Base-by-base conservation (phyloP, 1,140 invertebrate genomes). In the Centruroides sculpturatus region DNA sequence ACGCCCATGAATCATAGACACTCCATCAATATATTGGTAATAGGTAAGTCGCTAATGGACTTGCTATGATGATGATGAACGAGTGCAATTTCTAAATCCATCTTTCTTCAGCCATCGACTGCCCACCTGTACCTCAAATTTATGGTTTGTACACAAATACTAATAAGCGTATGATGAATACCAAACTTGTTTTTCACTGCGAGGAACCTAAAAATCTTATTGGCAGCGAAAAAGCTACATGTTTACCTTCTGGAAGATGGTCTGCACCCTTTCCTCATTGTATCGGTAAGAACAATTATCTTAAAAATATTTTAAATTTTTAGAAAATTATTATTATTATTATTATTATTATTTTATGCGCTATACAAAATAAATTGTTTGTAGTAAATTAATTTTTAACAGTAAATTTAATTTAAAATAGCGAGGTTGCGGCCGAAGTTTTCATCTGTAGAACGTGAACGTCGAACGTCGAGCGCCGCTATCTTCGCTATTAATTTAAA, bases 231-330 rank as follows among this genome's bases (percentile, higher is more conserved):
- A 80, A 84, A 66, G 77, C 88, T 3, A 74, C 76, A 55, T 92
- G 88, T 73, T 71, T 86, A 23, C 84, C 87, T 11, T 87, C 85
- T 57, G 87, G 86, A 23, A 86, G 87, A 70, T 92, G 88, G 88
- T 87, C 84, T 68, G 79, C 83, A 7, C 82, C 83, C 5, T 75
- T 86, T 64, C 88, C 88, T 10, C 79, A 84, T 56, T 92, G 87
- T 72, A 85, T 88, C 75, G 88, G 85, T 85, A 74, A 77, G 76
- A 11, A 49, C 10, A 51, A 41, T 6, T 6, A 41, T 41, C 41
- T 23, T 23, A 23, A n/a, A n/a, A n/a, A n/a, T n/a, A n/a, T n/a
- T n/a, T n/a, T n/a, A n/a, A n/a, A n/a, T n/a, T n/a, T n/a, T n/a
- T n/a, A n/a, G n/a, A n/a, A n/a, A n/a, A n/a, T n/a, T n/a, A n/a